Evolutionary conservation across 64 coral and sea anemone genomes (phyloP).

Genomic region (Hydrozoanthus tunicans): DNA sequence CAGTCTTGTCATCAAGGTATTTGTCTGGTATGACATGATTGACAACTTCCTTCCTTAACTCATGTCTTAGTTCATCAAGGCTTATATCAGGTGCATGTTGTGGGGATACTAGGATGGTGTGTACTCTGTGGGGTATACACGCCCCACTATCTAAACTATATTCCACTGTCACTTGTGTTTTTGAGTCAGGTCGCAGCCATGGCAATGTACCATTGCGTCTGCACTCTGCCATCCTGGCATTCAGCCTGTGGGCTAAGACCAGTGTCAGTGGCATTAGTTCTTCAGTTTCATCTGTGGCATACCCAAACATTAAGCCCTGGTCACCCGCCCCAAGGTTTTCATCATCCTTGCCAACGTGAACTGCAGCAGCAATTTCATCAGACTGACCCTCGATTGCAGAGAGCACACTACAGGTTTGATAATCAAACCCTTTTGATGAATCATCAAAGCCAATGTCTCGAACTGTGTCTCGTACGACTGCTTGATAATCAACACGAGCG

Average conservation of each 20-base stretch:
- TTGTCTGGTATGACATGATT: constrained; percentile 71
- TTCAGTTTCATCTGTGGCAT: constrained; percentile 85
- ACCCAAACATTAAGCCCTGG: constrained; percentile 96
- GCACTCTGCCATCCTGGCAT: constrained; percentile 66
- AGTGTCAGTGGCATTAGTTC: constrained; percentile 87
- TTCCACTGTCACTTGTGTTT: constrained; percentile 92
- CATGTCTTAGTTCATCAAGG: constrained; percentile 80
- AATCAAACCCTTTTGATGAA: constrained; percentile 91
- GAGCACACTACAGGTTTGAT: constrained; percentile 87
- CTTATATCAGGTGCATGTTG: constrained; percentile 70
- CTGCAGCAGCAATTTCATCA: constrained; percentile 70
- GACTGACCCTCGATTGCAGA: constrained; percentile 73
- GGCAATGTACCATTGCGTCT: constrained; percentile 67
- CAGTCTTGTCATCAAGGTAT: constrained; percentile 83
- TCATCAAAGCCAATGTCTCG: constrained; percentile 88
- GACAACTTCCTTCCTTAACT: constrained; percentile 67
- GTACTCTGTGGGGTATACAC: constrained; percentile 72
- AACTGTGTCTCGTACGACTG: constrained; percentile 74
- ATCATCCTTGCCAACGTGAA: constrained; percentile 68
- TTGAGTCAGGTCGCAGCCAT: constrained; percentile 82
- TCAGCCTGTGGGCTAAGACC: constrained; percentile 77
- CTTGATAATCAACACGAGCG: constrained; percentile 77
- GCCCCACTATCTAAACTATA: constrained; percentile 71
- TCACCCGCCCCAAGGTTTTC: constrained; percentile 83
- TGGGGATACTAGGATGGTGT: constrained; percentile 74